phyloP scores from a whole-genome alignment of 1,140 invertebrate species.

The Drosophila insularis region DNA sequence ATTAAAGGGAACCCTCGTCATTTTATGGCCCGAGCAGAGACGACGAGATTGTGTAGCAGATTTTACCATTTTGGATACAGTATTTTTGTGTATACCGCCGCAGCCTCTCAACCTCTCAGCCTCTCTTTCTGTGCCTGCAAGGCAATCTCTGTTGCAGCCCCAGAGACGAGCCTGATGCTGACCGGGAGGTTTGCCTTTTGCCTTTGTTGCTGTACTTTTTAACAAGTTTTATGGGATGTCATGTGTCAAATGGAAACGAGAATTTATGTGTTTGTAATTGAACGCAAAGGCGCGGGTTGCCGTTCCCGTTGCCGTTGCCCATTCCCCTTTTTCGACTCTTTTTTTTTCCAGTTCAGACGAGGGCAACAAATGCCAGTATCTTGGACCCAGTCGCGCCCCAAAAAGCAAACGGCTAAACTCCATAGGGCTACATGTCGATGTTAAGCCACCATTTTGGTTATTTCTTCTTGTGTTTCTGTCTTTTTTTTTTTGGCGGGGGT shows the following conservation, averaged over 20 bases:
- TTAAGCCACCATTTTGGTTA: slow-evolving; percentile 46
- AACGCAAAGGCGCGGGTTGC: slow-evolving; percentile 66
- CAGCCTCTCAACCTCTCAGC: not conserved
- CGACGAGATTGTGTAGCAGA: slow-evolving; percentile 65
- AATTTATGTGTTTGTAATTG: slow-evolving; percentile 82
- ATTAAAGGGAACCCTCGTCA: slow-evolving; percentile 51
- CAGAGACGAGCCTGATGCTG: slow-evolving; percentile 26
- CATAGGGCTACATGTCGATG: not conserved
- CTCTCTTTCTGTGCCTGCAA: slow-evolving; percentile 37
- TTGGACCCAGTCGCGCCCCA: slow-evolving; percentile 19
- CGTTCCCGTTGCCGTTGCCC: slow-evolving; percentile 8
- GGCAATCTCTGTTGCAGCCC: slow-evolving; percentile 30
- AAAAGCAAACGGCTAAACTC: no score
- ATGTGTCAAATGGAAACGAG: slow-evolving; percentile 82
- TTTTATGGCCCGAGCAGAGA: slow-evolving; percentile 59
- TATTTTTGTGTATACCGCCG: slow-evolving; percentile 32
- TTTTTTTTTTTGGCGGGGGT: slow-evolving; percentile 17
- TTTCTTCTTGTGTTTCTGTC: slow-evolving; percentile 11
- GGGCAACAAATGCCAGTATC: slow-evolving; percentile 31
- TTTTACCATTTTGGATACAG: slow-evolving; percentile 77
- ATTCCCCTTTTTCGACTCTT: not conserved
- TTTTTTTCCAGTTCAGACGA: slow-evolving; percentile 5
- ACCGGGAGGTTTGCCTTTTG: slow-evolving; percentile 58
- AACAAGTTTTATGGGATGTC: slow-evolving; percentile 81
- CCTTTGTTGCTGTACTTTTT: slow-evolving; percentile 76